Base-by-base conservation (phyloP, 2,888 invertebrate species). In the Linyphia triangularis region DNA sequence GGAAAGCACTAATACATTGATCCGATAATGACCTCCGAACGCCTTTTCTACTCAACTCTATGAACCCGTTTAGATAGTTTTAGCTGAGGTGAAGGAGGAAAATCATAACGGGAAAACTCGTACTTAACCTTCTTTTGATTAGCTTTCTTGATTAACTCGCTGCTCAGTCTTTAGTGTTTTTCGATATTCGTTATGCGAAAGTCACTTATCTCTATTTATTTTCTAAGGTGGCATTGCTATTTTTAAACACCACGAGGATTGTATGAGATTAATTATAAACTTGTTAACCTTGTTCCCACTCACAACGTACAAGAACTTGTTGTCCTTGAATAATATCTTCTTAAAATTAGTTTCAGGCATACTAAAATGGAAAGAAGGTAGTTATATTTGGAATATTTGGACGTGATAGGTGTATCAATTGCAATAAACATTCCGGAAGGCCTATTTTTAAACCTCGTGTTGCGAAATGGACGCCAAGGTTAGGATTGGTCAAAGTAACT, bases 371-470 rank as follows among this genome's bases (percentile, higher is more conserved):
- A 28, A 19, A 73, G 81, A 70, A n/a, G 16, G 19, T 63, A 10
- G 51, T 26, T 81, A 81, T 81, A 57, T 86, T 79, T 73, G 73
- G 79, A 51, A 73, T 81, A 26, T 57, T 7, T 37, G 63, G n/a
- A 67, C 86, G 86, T 86, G 86, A 59, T 33, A 1, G 16, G 19
- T 37, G 13, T 86, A 57, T 30, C 19, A 86, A 86, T 63, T n/a
- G 16, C 70, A 19, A 30, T 43, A 19, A 65, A 24, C n/a, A 69
- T 57, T 19, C 40, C 7, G 7, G 37, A n/a, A 63, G 73, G 51
- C 86, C 79, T 86, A 86, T 86, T 81, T 86, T 67, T 81, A 86
- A 37, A 69, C 69, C n/a, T 51, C 16, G 51, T 51, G 28, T 86
- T 86, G 73, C 59, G 65, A 81, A 86, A 73, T 73, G 5, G 16